Conservation (phyloP, 2,113 vertebrate species). For the Antechinus flavipes region DNA sequence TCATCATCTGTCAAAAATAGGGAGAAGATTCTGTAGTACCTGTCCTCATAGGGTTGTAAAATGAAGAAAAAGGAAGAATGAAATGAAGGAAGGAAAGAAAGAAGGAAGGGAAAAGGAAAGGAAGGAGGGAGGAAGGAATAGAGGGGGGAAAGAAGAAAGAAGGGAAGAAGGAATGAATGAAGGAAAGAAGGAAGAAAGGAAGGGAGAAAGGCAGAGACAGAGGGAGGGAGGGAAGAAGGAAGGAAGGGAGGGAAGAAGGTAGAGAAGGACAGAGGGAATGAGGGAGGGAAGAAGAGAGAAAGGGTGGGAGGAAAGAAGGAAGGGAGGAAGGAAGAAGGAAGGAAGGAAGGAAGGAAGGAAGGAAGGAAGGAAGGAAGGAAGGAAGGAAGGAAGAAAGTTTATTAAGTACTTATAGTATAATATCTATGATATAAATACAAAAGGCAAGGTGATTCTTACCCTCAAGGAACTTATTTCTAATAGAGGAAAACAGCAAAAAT, state of each 20-base stretch:
- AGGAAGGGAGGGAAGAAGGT: neutral
- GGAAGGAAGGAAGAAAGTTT: neutral
- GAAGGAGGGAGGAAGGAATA: neutral
- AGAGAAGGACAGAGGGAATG: too few relatives aligned
- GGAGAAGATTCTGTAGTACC: neutral
- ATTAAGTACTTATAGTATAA: neutral
- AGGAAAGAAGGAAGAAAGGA: neutral
- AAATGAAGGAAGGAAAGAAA: neutral
- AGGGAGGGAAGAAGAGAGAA: too few relatives aligned
- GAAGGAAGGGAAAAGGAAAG: neutral
- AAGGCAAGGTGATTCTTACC: neutral
- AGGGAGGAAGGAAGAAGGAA: too few relatives aligned
- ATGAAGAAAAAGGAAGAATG: neutral
- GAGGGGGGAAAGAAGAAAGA: too few relatives aligned
- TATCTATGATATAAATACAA: neutral
- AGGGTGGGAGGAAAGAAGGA: too few relatives aligned
- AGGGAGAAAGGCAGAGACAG: neutral
- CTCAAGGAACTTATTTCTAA: neutral
- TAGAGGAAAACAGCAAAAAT: neutral
- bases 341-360: too few relatives aligned
- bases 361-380: too few relatives aligned
- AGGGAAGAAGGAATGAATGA: neutral
- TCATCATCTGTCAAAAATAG: neutral
- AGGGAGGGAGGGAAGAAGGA: too few relatives aligned
- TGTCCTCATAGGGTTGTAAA: neutral